A percentile compares a stretch with the other conserved stretches of the same genome.
These are phyloP conservation scores for Strigops habroptila DNA, from an alignment of 2,113 vertebrate species.

Conservation along the genomic window DNA sequence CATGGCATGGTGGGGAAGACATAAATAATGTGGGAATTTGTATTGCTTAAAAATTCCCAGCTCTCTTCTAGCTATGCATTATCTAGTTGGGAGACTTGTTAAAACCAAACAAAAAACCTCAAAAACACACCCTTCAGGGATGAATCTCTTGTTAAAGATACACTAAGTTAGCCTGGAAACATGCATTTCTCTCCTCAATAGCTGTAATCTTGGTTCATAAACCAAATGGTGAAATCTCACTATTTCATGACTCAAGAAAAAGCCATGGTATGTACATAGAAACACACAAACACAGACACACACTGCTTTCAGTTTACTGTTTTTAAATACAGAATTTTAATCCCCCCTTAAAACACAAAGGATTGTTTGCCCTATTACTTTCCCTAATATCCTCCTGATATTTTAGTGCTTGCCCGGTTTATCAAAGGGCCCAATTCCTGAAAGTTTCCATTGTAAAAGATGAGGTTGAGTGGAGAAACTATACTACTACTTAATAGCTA, in stretches of 20 bases:
- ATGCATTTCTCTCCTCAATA: not conserved
- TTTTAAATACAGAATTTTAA: not conserved
- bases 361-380: not conserved
- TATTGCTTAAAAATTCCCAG: not conserved
- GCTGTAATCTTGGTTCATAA: not conserved
- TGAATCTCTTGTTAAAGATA: not conserved
- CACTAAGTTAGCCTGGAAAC: not conserved
- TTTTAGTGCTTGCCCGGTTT: not conserved
- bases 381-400: not conserved
- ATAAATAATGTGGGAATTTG: not conserved
- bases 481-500: not conserved
- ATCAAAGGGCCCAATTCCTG: not conserved
- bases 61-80: not conserved
- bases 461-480: not conserved
- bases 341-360: not conserved
- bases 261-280: not conserved
- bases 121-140: not conserved
- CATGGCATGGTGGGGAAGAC: not conserved
- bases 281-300: not conserved
- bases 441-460: not conserved
- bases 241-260: not conserved
- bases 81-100: not conserved
- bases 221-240: not conserved
- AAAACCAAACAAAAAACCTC: not conserved
- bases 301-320: not conserved